phyloP scores from a whole-genome alignment of 2,113 vertebrate genomes.

The Eurystomus gularis region DNA sequence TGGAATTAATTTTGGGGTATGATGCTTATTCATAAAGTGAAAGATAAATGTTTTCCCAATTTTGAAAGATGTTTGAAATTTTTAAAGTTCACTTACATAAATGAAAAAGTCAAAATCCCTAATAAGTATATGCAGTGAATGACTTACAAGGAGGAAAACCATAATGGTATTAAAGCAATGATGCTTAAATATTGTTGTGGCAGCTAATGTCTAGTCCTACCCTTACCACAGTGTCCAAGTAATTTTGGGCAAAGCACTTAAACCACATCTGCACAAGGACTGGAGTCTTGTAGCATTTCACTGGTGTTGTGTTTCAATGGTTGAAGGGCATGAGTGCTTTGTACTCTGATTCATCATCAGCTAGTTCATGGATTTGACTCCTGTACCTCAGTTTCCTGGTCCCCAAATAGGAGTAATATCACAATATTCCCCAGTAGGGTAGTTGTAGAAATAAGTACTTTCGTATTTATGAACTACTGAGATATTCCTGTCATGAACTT shows the following conservation, averaged over 20 bases:
- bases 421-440: not conserved
- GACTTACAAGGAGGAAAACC: not conserved
- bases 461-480: not conserved
- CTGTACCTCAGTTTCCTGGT: not conserved
- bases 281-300: not conserved
- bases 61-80: not conserved
- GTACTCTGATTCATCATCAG: not conserved
- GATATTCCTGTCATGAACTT: not conserved
- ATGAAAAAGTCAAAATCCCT: not conserved
- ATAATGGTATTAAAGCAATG: not conserved
- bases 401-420: not conserved
- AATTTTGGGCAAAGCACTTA: not conserved
- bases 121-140: not conserved
- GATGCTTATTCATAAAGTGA: not conserved
- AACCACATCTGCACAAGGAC: not conserved
- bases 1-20: not conserved
- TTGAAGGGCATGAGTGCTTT: not conserved
- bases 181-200: not conserved
- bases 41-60: not conserved
- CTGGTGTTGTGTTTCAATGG: not conserved
- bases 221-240: not conserved
- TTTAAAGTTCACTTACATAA: not conserved
- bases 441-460: not conserved
- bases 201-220: not conserved
- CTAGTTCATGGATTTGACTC: not conserved